Base-by-base conservation (phyloP, 1,140 invertebrate genomes). In the Dendrolimus punctatus region DNA sequence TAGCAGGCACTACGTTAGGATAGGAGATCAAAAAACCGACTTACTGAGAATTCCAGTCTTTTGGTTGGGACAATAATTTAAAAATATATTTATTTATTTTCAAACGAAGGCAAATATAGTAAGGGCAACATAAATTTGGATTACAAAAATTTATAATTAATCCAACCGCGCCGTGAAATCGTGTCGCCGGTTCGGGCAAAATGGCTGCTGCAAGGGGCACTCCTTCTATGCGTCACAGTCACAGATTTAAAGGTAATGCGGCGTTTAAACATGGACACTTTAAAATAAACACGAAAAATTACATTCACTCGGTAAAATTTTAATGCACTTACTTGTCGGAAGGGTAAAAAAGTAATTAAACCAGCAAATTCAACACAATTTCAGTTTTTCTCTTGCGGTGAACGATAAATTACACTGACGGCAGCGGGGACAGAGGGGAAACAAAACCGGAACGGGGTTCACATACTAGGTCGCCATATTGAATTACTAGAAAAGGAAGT, bases 181-280 rank as follows among this genome's bases (percentile, higher is more conserved):
- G 84, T 87, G 85, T 84, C 75, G 82, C 85, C 85, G 85, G 85
- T 65, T 76, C 72, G 67, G 67, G 80, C 85, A 88, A 88, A 88
- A 88, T 88, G 86, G 86, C 86, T 86, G 86, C 85, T 83, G 71
- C 68, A 72, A 80, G 66, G 76, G 85, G 77, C 86, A 87, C 86
- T 88, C 86, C 85, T 88, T 76, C 82, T 81, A 85, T 88, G 86
- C 86, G 86, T 88, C 86, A 88, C 82, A 85, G 64, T 80, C 82
- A 85, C 80, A 73, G 66, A 73, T 73, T 61, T 69, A 64, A 23
- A 61, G 54, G 59, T 59, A 69, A 64, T 66, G 69, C 46, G 51
- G 66, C 68, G 68, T 71, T 64, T 64, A 52, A 68, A 68, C 40
- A 65, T 52, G 56, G 47, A 58, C 74, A 78, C 76, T 76, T 60